phyloP scores from a whole-genome alignment of 2,797 vertebrate genomes.

The Pipistrellus nathusii region DNA sequence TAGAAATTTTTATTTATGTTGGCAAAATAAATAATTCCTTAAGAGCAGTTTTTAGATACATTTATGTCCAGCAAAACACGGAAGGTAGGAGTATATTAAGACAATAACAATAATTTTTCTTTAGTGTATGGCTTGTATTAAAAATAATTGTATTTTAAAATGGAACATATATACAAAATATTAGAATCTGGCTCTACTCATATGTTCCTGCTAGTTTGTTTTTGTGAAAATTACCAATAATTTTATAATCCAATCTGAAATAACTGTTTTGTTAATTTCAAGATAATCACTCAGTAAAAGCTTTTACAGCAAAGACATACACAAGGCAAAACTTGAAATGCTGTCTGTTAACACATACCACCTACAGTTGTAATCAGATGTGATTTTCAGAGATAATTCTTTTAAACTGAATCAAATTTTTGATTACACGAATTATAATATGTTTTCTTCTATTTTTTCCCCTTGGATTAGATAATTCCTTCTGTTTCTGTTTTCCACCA shows the following conservation, averaged over 20 bases:
- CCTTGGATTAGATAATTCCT: neutral
- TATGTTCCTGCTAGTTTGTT: conserved; percentile 27
- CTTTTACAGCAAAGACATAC: neutral
- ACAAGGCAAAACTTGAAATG: conserved; percentile 3
- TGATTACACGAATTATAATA: neutral
- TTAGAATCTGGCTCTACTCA: neutral
- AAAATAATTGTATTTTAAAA: conserved; percentile 44
- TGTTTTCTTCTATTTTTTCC: neutral
- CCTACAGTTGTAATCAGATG: neutral
- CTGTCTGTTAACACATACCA: neutral
- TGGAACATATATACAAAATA: neutral
- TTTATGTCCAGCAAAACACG: neutral
- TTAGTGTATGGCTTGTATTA: neutral
- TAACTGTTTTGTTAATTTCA: conserved; percentile 11
- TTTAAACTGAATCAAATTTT: conserved; percentile 50
- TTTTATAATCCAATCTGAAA: conserved; percentile 31
- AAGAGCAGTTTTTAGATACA: conserved; percentile 22
- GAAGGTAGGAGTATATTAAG: neutral
- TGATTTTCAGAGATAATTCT: conserved; percentile 26
- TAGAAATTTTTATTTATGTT: conserved; percentile 20
- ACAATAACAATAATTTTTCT: neutral
- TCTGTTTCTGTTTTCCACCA: conserved; percentile 5
- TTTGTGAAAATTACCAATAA: neutral
- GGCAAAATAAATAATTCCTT: conserved; percentile 42
- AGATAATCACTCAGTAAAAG: conserved; percentile 46